These are phyloP conservation scores for Agonopterix subpropinquella DNA, from an alignment of 2,888 invertebrate genomes.

Conservation along the genomic window DNA sequence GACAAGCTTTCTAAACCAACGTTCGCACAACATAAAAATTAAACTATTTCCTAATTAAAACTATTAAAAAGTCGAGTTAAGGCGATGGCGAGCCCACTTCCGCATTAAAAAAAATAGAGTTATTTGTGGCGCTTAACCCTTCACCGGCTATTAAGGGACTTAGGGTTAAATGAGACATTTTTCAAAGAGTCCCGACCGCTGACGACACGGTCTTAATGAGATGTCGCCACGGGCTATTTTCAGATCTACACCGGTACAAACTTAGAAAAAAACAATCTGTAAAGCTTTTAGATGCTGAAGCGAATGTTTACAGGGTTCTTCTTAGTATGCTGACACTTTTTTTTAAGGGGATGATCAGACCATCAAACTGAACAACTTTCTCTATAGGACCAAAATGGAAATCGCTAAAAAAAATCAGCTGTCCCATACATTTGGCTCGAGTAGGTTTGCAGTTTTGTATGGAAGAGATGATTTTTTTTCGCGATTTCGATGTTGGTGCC, in stretches of 20 bases:
- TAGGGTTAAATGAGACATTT: conserved; percentile 73
- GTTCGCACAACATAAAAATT: conserved; percentile 58
- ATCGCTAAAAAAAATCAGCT: too few species aligned
- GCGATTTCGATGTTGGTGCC: too few species aligned
- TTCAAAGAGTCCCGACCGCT: conserved; percentile 59
- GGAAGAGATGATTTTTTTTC: too few species aligned
- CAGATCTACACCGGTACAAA: conserved; percentile 28
- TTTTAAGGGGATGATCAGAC: too few species aligned
- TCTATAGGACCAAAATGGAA: too few species aligned
- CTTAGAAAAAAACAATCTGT: conserved; percentile 1
- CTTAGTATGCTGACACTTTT: too few species aligned
- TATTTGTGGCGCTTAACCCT: conserved; percentile 72
- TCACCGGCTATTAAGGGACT: conserved; percentile 67
- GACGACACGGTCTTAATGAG: conserved; percentile 72
- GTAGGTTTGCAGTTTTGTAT: too few species aligned
- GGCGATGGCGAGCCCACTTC: conserved; percentile 53
- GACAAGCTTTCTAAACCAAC: conserved; percentile 31
- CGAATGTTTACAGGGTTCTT: too few species aligned
- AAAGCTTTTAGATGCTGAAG: too few species aligned
- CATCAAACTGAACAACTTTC: too few species aligned
- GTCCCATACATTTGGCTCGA: too few species aligned
- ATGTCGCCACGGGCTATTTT: conserved; percentile 70
- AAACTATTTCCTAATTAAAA: conserved; percentile 74
- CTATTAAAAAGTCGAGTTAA: conserved; percentile 60
- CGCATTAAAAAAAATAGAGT: conserved; percentile 36